phyloP scores from a whole-genome alignment of 2,888 invertebrate genomes.

The Macrophya alboannulata region DNA sequence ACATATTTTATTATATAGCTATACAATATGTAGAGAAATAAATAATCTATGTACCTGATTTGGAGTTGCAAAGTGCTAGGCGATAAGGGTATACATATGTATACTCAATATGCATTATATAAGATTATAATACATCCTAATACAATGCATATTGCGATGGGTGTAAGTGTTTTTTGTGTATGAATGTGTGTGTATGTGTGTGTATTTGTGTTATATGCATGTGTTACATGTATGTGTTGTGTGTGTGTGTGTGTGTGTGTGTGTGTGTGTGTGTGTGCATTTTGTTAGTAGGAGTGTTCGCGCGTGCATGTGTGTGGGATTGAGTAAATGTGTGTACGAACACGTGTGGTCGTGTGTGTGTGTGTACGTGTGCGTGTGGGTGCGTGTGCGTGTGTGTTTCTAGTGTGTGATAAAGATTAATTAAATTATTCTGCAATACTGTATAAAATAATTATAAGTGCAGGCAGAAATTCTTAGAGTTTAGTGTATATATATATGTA shows the following conservation, averaged over 20 bases:
- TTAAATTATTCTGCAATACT: not conserved
- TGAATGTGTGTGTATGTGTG: constrained; percentile 29
- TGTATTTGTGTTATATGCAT: not conserved
- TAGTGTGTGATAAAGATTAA: not conserved
- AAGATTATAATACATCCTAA: not conserved
- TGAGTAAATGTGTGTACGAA: not conserved
- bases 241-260: constrained; percentile 40
- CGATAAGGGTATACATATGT: not conserved
- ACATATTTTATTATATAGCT: not conserved
- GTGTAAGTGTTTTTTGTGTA: constrained; percentile 40
- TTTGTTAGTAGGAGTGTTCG: no score
- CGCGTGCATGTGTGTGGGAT: not conserved
- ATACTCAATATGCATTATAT: not conserved
- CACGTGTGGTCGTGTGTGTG: not conserved
- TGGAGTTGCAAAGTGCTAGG: not conserved
- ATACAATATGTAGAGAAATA: not conserved
- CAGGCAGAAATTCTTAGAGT: not conserved
- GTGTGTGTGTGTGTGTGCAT: not conserved
- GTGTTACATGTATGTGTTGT: constrained; percentile 57
- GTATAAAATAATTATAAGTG: not conserved
- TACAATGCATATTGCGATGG: constrained; percentile 21
- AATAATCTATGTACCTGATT: not conserved
- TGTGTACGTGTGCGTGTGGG: not conserved
- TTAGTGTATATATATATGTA: not conserved
- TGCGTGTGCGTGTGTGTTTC: not conserved